Percentiles rank a stretch among this genome's conserved stretches.
phyloP scores from a whole-genome alignment of 2,113 vertebrate genomes.

The Cyanocitta stelleri region DNA sequence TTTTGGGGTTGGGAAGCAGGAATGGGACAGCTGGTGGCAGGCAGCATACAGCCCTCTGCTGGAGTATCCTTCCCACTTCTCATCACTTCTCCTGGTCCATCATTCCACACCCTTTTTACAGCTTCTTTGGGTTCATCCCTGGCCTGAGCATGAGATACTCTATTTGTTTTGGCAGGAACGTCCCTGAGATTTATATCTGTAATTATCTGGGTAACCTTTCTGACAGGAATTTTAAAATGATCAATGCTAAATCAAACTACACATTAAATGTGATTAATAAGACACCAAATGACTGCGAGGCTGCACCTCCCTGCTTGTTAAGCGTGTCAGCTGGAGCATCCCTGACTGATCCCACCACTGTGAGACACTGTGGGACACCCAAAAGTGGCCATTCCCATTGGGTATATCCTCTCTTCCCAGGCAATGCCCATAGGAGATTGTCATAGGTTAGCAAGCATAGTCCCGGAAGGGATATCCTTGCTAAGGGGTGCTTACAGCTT shows the following conservation, averaged over 20 bases:
- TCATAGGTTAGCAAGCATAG: too few relatives aligned
- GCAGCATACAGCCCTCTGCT: too few relatives aligned
- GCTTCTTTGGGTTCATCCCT: neutral
- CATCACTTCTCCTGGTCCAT: neutral
- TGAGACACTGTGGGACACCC: rapidly evolving
- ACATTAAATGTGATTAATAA: slow-evolving; percentile 50
- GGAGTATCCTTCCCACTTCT: too few relatives aligned
- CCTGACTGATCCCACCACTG: neutral
- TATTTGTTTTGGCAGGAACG: slow-evolving; percentile 53
- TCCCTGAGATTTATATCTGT: slow-evolving; percentile 35
- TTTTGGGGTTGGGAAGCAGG: too few relatives aligned
- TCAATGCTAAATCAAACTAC: neutral
- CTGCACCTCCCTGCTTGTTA: slow-evolving; percentile 5
- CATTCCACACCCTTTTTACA: neutral
- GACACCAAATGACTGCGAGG: neutral
- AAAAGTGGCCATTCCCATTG: neutral
- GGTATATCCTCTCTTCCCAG: neutral
- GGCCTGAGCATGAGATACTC: neutral
- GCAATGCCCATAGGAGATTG: rapidly evolving
- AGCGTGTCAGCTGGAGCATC: neutral
- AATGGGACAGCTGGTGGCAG: too few relatives aligned
- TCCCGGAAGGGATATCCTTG: too few relatives aligned
- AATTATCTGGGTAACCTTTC: slow-evolving; percentile 40
- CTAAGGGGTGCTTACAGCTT: too few relatives aligned
- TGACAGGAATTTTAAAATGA: slow-evolving; percentile 3